Evolutionary conservation across 2,797 vertebrate species (phyloP).

Genomic region (Sebastes diploproa): DNA sequence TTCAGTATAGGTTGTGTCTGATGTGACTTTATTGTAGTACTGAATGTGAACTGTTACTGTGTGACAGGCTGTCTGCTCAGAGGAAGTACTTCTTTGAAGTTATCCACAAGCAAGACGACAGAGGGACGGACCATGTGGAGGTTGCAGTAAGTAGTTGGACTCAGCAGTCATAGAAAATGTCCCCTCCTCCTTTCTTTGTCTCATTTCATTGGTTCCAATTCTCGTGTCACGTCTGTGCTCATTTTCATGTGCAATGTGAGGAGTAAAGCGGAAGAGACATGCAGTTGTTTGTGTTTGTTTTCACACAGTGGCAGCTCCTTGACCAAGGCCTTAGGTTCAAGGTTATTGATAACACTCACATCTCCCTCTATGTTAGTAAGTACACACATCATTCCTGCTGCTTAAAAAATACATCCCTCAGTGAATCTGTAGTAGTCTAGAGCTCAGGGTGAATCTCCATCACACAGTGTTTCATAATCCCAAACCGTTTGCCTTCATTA

Average conservation of each 20-base stretch:
- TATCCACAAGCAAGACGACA: conserved; percentile 90
- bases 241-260: not conserved
- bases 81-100: conserved; percentile 94
- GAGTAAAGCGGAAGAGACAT: not conserved
- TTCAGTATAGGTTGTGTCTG: not conserved
- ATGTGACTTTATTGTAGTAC: not conserved
- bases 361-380: conserved; percentile 95
- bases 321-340: conserved; percentile 79
- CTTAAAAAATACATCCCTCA: not conserved
- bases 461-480: not conserved
- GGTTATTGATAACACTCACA: conserved; percentile 85
- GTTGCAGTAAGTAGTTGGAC: conserved; percentile 87
- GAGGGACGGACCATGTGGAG: conserved; percentile 92
- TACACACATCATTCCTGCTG: conserved; percentile 26
- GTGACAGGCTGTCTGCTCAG: conserved; percentile 82
- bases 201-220: not conserved
- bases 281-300: conserved; percentile 21
- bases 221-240: not conserved
- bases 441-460: not conserved
- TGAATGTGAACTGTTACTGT: not conserved
- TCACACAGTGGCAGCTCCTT: conserved; percentile 88
- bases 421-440: not conserved
- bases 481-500: not conserved
- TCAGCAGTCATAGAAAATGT: not conserved
- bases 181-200: not conserved